Conservation (phyloP, 2,797 vertebrate genomes). For the Menidia menidia region DNA sequence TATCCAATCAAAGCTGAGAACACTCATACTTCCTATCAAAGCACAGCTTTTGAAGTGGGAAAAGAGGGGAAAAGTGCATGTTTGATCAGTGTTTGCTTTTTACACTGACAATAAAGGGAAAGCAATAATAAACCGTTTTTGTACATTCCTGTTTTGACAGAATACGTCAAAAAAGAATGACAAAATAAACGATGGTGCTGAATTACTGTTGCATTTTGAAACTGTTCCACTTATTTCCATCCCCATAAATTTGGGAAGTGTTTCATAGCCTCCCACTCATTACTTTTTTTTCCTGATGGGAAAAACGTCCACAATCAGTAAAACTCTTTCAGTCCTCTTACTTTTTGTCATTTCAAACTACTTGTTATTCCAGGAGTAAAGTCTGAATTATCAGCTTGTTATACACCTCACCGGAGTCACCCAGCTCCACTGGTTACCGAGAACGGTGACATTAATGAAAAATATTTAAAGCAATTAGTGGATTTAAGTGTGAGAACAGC, state of each 20-base stretch:
- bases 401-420: not conserved
- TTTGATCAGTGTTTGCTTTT: too few relatives aligned
- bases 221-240: not conserved
- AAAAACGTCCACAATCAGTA: not conserved
- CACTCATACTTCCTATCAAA: too few relatives aligned
- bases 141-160: not conserved
- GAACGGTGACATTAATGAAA: not conserved
- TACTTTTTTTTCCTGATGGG: not conserved
- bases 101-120: too few relatives aligned
- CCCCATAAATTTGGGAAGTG: not conserved
- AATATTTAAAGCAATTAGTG: slow-evolving; percentile 21
- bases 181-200: not conserved
- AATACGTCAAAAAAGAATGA: not conserved
- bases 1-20: too few relatives aligned
- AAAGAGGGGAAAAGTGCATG: too few relatives aligned
- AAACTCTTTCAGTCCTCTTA: not conserved
- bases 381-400: slow-evolving; percentile 4
- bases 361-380: not conserved
- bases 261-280: not conserved
- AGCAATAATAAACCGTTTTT: too few relatives aligned
- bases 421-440: not conserved
- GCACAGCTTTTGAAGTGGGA: too few relatives aligned
- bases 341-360: not conserved
- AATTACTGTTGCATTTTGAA: not conserved
- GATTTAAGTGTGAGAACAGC: slow-evolving; percentile 16